These are phyloP conservation scores for Ctena decussata DNA, from an alignment of 2,888 invertebrate species.

Conservation along the genomic window DNA sequence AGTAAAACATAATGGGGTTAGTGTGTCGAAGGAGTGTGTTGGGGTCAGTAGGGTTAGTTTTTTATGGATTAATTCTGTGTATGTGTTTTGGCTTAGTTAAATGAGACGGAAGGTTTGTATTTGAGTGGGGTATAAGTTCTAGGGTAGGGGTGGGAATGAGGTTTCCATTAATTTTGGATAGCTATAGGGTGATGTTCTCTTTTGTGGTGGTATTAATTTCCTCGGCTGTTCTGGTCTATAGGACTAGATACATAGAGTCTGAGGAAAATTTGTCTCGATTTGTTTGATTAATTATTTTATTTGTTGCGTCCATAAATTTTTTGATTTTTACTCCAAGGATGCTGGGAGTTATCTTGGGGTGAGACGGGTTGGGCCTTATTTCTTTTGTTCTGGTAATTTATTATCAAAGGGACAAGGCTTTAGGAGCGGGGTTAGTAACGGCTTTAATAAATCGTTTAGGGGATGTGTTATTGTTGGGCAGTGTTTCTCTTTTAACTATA, in stretches of 20 bases:
- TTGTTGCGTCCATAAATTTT: constrained; percentile 91
- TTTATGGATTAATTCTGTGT: no score
- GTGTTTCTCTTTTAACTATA: neutral
- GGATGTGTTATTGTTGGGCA: constrained; percentile 90
- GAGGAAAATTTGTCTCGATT: constrained; percentile 90
- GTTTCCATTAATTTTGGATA: neutral
- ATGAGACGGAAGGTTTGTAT: neutral
- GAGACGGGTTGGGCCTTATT: constrained; percentile 91
- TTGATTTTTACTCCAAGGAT: constrained; percentile 91
- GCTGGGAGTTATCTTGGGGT: constrained; percentile 91
- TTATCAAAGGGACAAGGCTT: constrained; percentile 91
- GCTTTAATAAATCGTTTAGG: constrained; percentile 92
- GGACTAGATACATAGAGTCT: constrained; percentile 89
- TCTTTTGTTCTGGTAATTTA: constrained; percentile 92
- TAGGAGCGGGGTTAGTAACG: constrained; percentile 92
- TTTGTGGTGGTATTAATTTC: constrained; percentile 88
- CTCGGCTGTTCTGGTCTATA: constrained; percentile 90
- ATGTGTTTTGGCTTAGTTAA: neutral
- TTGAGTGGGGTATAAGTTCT: neutral
- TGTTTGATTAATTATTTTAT: constrained; percentile 90
- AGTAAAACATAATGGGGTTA: no score
- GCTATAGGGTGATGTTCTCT: neutral
- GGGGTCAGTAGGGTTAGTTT: no score
- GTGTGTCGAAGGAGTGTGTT: no score
- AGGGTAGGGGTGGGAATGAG: neutral